Evolutionary conservation across 2,888 invertebrate species (phyloP), one percentile per base, ranked within the genome.

Genomic region (Capitulum mitella): DNA sequence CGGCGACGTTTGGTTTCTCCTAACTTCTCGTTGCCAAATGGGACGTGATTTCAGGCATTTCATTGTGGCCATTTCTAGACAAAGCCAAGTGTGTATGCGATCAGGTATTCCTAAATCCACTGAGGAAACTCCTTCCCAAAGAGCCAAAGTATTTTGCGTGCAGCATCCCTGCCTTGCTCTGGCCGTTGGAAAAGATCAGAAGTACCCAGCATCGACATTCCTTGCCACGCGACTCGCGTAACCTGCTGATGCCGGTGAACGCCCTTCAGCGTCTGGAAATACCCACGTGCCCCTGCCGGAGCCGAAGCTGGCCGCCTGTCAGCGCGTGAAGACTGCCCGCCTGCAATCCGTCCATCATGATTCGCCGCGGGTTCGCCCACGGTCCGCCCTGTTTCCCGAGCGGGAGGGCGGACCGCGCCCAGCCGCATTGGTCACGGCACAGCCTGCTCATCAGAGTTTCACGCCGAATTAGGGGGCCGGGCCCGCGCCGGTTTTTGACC

Each of bases 381-480:
- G 29, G 8, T 8, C 58, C 8, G 34, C 34, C 19, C 34, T 19
- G 19, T 1, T 19, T 29, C 34, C 34, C 12, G 32, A 14, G 34
- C 34, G 64, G 29, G 16, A 34, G 64, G 64, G 34, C 34, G 64
- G 64, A 29, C 8, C 34, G 16, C 34, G 34, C 16, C 51, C 64
- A 34, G 64, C 64, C 58, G 29, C 32, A 34, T 64, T 64, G 10
- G 34, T 34, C 64, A 64, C 64, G 64, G 34, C 19, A 32, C 32
- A 32, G 61, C 64, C 34, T 34, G 64, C 64, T 64, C 64, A 19
- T 64, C 64, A 34, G 34, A 32, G 61, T 32, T 61, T 64, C 64
- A 64, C 64, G 34, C 34, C 64, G 61, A 14, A 34, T 64, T 34
- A 64, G 34, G 14, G n/a, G n/a, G 34, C 19, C 14, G 32, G n/a